These are phyloP conservation scores for Takifugu rubripes DNA, from an alignment of 2,797 vertebrate genomes.

Conservation along the genomic window DNA sequence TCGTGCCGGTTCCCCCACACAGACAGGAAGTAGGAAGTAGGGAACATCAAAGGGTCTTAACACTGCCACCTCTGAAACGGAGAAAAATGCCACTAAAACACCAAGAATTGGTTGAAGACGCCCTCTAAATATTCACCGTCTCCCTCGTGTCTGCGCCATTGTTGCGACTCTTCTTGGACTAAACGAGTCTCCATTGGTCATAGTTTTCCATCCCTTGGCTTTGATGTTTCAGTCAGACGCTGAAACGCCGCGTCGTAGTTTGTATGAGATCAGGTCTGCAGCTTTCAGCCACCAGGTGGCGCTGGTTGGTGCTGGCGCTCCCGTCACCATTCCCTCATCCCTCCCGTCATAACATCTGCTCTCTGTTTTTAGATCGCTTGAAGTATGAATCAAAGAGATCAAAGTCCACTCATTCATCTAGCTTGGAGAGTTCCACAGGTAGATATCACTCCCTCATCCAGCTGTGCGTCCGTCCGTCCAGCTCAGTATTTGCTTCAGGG, in stretches of 20 bases:
- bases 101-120: no score
- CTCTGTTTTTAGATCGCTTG: constrained; percentile 90
- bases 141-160: not conserved
- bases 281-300: no score
- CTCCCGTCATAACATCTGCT: constrained; percentile 57
- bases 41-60: no score
- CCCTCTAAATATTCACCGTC: no score
- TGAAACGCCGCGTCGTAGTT: no score
- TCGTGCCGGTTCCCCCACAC: no score
- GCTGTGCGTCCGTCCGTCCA: constrained; percentile 11
- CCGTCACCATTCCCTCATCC: constrained; percentile 13
- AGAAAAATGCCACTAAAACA: no score
- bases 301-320: not conserved
- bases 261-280: no score
- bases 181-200: constrained; percentile 27
- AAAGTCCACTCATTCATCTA: constrained; percentile 81
- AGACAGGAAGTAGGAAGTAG: no score
- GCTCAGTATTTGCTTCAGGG: no score
- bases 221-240: not conserved
- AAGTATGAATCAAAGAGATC: constrained; percentile 97
- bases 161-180: constrained; percentile 19
- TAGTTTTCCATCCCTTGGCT: constrained; percentile 24
- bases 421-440: constrained; percentile 77
- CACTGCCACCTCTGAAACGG: no score
- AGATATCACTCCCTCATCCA: constrained; percentile 61